These are phyloP conservation scores for Epizoanthus rinbou DNA, from an alignment of 92 coral and sea anemone species.

Conservation along the genomic window DNA sequence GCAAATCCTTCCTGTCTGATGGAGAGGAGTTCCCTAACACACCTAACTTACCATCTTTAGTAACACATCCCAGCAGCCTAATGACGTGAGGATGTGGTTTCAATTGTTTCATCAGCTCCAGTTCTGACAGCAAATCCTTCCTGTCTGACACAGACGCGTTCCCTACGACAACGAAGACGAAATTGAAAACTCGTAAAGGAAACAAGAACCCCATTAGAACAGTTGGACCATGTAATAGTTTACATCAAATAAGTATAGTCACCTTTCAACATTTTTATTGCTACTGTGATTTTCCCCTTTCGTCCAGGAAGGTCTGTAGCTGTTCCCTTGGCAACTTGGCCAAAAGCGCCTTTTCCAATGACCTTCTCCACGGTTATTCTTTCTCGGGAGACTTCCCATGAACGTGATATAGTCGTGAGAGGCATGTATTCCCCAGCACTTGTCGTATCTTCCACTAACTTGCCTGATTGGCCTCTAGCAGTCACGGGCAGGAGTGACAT, in stretches of 20 bases:
- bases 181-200: no score
- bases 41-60: no score
- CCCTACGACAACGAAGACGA: no score
- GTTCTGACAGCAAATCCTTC: no score
- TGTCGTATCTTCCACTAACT: not conserved
- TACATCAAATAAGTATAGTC: not conserved
- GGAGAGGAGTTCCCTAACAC: no score
- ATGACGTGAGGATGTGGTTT: no score
- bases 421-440: conserved; percentile 22
- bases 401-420: conserved; percentile 35
- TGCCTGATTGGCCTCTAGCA: not conserved
- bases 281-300: conserved; percentile 34
- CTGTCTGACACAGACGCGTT: no score
- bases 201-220: no score
- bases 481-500: not conserved
- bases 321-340: conserved; percentile 58
- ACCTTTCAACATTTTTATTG: conserved; percentile 54
- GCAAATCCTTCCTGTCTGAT: no score
- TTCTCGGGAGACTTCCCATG: conserved; percentile 46
- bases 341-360: conserved; percentile 55
- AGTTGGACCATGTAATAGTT: no score
- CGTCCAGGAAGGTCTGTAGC: conserved; percentile 15
- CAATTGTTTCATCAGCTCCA: no score
- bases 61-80: no score
- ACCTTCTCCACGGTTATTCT: conserved; percentile 31